Conservation (phyloP, 2,888 invertebrate species). For the Cecidostiba fungosa region DNA sequence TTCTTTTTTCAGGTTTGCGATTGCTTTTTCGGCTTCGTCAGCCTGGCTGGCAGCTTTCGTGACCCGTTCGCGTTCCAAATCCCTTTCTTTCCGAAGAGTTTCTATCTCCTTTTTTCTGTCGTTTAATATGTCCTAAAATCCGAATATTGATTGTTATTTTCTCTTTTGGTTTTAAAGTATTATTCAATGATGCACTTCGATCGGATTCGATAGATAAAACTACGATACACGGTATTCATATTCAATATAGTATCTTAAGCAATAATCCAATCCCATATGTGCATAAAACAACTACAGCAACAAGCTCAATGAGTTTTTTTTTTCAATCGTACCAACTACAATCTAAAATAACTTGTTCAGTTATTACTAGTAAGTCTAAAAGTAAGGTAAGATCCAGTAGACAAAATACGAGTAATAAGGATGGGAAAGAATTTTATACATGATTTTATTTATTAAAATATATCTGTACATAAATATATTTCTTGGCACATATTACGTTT, state of each 20-base stretch:
- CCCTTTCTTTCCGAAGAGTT: slow-evolving; percentile 93
- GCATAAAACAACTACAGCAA: neutral
- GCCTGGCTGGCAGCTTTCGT: slow-evolving; percentile 91
- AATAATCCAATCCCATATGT: neutral
- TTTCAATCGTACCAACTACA: neutral
- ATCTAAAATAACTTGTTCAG: neutral
- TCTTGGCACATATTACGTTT: slow-evolving; percentile 22
- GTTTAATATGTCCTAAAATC: slow-evolving; percentile 90
- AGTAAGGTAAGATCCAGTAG: neutral
- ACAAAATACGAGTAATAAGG: neutral
- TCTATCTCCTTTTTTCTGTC: slow-evolving; percentile 98
- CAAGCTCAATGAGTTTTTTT: slow-evolving; percentile 19
- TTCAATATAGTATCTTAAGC: neutral
- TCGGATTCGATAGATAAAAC: neutral
- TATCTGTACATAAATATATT: slow-evolving; percentile 32
- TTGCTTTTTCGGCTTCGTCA: slow-evolving; percentile 88
- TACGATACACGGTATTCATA: no score
- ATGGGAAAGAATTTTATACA: neutral
- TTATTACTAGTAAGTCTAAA: neutral
- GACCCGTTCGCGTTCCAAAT: slow-evolving; percentile 93
- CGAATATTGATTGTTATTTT: neutral
- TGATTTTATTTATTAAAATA: slow-evolving; percentile 47
- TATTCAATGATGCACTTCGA: neutral
- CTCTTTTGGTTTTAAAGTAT: neutral
- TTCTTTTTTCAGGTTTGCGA: slow-evolving; percentile 84